Base-by-base conservation (phyloP, 23 tunicate genomes). In the Pegea sp. region DNA sequence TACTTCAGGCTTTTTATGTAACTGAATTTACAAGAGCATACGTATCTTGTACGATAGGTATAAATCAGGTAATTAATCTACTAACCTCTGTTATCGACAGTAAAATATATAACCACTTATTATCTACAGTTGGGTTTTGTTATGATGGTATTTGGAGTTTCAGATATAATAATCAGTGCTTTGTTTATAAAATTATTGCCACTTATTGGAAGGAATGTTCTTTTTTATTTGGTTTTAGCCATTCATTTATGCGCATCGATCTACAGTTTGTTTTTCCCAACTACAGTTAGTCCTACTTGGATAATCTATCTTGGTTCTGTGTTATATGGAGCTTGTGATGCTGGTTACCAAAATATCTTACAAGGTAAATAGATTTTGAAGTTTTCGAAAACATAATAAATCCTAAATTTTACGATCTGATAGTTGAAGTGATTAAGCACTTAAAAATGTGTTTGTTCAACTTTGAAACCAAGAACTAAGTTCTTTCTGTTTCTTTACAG, bases 21-120 rank as follows among this genome's bases (percentile, higher is more conserved):
- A 42, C 68, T 0, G 86, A 75, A 30, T 66, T 75, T 28, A 67
- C 67, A 24, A 59, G 86, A 27, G 74, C 86, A 6, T 75, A 58
- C 54, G 68, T 66, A 19, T 75, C 86, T 1, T 75, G 86, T 46
- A 53, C 67, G 1, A 44, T 75, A 5, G 86, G 86, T 1, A 73
- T 75, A 1, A 73, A 75, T 34, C 59, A 49, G 59, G 77, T 70
- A 48, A 67, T 30, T 49, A 16, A 31, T n/a, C n/a, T n/a, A n/a
- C n/a, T n/a, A n/a, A n/a, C n/a, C n/a, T n/a, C n/a, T n/a, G n/a
- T n/a, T n/a, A n/a, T n/a, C n/a, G n/a, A n/a, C n/a, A n/a, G n/a
- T n/a, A n/a, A n/a, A n/a, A n/a, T n/a, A 5, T 54, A 3, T 54
- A 54, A 21, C 59, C 27, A 31, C 8, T 60, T 62, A 33, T 53